A percentile compares a stretch with the other conserved stretches of the same genome.
These are phyloP conservation scores for Epistrophe grossulariae DNA, from an alignment of 2,888 invertebrate species.

Conservation along the genomic window DNA sequence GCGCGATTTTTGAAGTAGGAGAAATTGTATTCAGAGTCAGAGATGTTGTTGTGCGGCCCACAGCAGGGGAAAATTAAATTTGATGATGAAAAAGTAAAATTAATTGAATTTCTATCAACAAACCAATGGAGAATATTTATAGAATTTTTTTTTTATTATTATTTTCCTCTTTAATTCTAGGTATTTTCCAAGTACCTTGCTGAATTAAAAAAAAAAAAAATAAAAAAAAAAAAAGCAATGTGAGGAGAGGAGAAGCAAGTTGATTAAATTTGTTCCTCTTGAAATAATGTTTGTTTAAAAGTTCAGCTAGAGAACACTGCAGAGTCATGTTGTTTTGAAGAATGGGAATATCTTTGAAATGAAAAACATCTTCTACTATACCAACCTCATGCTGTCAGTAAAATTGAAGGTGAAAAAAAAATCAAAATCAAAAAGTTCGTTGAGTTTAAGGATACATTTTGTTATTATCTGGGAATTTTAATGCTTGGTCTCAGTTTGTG, in stretches of 20 bases:
- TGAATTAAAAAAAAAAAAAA: constrained; percentile 2
- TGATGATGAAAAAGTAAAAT: constrained; percentile 47
- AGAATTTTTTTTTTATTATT: constrained; percentile 4
- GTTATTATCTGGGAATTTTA: not conserved
- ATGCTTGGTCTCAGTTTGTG: not conserved
- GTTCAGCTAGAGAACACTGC: too few relatives aligned
- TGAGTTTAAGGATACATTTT: not conserved
- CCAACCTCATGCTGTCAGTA: not conserved
- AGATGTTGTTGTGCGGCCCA: not conserved
- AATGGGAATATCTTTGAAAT: not conserved
- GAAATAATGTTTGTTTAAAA: constrained; percentile 36
- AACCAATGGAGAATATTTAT: constrained; percentile 35
- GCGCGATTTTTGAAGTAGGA: constrained; percentile 40
- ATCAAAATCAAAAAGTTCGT: not conserved
- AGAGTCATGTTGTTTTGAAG: too few relatives aligned
- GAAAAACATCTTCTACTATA: not conserved
- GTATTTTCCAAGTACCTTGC: not conserved
- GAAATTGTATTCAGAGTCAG: constrained; percentile 12
- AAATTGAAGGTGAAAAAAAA: constrained; percentile 3
- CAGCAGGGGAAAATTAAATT: constrained; percentile 58
- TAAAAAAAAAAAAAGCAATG: not conserved
- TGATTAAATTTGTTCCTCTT: constrained; percentile 11
- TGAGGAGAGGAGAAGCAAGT: constrained; percentile 3
- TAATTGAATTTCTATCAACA: constrained; percentile 70
- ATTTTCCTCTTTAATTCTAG: not conserved